Evolutionary conservation across 2,113 vertebrate species (phyloP), one percentile per base, ranked within the genome.

Genomic region (Lanius ludovicianus): DNA sequence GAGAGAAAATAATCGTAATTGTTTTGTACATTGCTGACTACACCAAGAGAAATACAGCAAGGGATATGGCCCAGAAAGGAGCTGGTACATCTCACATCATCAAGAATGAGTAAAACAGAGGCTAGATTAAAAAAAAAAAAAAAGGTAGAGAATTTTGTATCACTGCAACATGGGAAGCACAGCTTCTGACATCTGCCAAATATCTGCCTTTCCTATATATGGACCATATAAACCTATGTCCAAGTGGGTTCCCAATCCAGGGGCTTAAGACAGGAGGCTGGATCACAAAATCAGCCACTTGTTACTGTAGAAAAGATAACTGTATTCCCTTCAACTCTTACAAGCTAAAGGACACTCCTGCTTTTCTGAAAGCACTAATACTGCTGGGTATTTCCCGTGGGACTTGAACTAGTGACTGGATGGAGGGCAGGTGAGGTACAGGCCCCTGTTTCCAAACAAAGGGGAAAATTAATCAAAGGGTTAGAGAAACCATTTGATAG

Each of bases 151-250:
- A 50, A 50, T 41, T 65, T 39, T 65, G 47, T 25, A 50, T 25
- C 3, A 4, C 47, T 62, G 31, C 1, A 5, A 67, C 31, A 63
- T 0, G 1, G 10, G 13, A 57, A 70, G 84, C 7, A 20, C 3
- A 47, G 33, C 15, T 59, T 80, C 67, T 88, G 23, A 50, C 2
- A 10, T 7, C 31, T 35, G 8, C 15, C 16, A 79, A 73, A 23
- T 30, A 86, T 31, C 15, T 42, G 7, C 30, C 30, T 64, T 50
- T 76, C 25, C 24, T 57, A 10, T 18, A 44, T 11, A 44, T 10
- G 7, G 6, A 56, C 44, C 27, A 35, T 16, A 67, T 23, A 80
- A 76, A 60, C 15, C n/a, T 39, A 22, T 4, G 15, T 49, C 24
- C 49, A 84, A 39, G 10, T 16, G 9, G 9, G 11, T 37, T 73